Conservation (phyloP, 2,113 vertebrate species). For the Dascyllus trimaculatus region DNA sequence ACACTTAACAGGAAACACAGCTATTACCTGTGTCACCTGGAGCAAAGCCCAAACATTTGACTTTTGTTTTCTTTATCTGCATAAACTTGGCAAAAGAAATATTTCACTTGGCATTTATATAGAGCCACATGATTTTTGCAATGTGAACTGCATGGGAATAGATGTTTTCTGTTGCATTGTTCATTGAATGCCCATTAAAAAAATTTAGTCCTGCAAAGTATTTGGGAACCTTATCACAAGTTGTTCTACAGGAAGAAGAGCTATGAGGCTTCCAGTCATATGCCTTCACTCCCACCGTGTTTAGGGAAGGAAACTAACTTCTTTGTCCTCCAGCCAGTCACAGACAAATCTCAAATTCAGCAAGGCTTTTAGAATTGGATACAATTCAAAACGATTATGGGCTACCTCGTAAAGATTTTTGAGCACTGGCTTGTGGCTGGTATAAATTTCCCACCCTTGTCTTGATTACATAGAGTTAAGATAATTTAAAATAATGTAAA, state of each 20-base stretch:
- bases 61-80: slow-evolving; percentile 11
- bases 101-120: neutral
- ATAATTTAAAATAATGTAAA: slow-evolving; percentile 38
- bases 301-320: slow-evolving; percentile 21
- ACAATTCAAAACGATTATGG: neutral
- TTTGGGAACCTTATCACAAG: slow-evolving; percentile 27
- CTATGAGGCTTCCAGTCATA: neutral
- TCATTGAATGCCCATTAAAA: slow-evolving; percentile 12
- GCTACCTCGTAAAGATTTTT: slow-evolving; percentile 8
- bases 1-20: neutral
- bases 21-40: neutral
- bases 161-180: slow-evolving; percentile 21
- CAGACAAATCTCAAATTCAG: slow-evolving; percentile 12
- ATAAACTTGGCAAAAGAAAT: slow-evolving; percentile 3
- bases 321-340: slow-evolving; percentile 22
- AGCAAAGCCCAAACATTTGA: slow-evolving; percentile 11
- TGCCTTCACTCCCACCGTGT: neutral
- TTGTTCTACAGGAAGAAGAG: slow-evolving; percentile 37
- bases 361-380: slow-evolving; percentile 8
- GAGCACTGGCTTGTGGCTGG: slow-evolving; percentile 45
- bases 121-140: slow-evolving; percentile 2
- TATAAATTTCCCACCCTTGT: slow-evolving; percentile 35
- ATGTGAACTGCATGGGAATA: neutral
- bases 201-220: slow-evolving; percentile 14
- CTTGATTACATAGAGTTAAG: slow-evolving; percentile 15